Base-by-base conservation (phyloP, 2,113 vertebrate species). In the Atlantisia rogersi region DNA sequence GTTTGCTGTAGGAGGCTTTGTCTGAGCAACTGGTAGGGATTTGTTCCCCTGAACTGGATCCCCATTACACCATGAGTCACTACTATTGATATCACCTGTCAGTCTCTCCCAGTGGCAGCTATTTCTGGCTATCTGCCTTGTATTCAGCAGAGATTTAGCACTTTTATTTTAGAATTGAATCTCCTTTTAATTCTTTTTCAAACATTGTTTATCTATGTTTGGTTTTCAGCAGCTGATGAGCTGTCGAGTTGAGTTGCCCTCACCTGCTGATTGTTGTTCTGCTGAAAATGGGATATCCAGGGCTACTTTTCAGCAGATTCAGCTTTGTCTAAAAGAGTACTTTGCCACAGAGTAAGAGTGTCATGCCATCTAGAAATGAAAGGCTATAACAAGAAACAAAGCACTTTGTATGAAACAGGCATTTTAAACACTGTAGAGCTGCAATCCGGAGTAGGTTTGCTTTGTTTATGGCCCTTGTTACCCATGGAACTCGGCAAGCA, bases 121-220 rank as follows among this genome's bases (percentile, higher is more conserved):
- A 89, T 97, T 97, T 94, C 74, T 95, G 92, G 74, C 83, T 92
- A 59, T 83, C 90, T 88, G 67, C 89, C 73, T 71, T 83, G 53
- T 84, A 53, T 76, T 90, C 92, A 86, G 48, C 3, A 5, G 58
- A 92, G 77, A 65, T 76, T 65, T 82, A 75, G n/a, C 56, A 17
- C 20, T 12, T 67, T 31, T 11, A 58, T 88, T 74, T 20, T 28
- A 32, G 28, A 58, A 75, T 60, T 13, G 68, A 95, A 42, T 40
- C 9, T 39, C 48, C 44, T 86, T 94, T 93, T 69, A 78, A 76
- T 92, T 93, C 21, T 76, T 92, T 86, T 70, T 52, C 56, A 42
- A 69, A 10, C 2, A 11, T 55, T 53, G 71, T 86, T 94, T 58
- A 39, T 74, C 60, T 76, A 21, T 17, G 70, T 69, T 90, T 94